Evolutionary conservation across 2,888 invertebrate genomes (phyloP).

Genomic region (Pandemis heparana): DNA sequence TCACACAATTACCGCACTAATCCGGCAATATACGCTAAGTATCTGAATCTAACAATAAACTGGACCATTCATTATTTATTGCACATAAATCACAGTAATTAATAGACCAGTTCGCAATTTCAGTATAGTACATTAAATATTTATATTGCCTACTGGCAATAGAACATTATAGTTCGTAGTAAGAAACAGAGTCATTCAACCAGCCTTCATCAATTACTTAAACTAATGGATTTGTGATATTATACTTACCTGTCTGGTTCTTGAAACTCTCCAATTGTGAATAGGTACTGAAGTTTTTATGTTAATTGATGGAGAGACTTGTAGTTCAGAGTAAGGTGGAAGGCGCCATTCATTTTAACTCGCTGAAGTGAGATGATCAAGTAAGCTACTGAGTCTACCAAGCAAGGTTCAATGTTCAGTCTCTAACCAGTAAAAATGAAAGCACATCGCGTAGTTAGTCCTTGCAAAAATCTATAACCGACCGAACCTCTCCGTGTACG

Average conservation of each 20-base stretch:
- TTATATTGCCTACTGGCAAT: neutral
- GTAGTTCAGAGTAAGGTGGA: neutral
- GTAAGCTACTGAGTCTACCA: too few species aligned
- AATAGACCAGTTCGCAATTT: constrained; percentile 2
- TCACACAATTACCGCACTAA: constrained; percentile 5
- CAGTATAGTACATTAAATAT: neutral
- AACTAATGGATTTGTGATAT: neutral
- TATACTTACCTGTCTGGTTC: neutral
- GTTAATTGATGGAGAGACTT: too few species aligned
- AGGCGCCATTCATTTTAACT: too few species aligned
- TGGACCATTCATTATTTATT: constrained; percentile 3
- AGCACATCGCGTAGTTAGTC: too few species aligned
- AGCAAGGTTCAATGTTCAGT: too few species aligned
- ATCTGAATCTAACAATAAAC: constrained; percentile 13
- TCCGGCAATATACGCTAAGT: constrained; percentile 14
- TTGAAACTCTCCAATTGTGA: too few species aligned
- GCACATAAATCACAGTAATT: constrained; percentile 14
- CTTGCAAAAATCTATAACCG: too few species aligned
- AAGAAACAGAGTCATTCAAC: neutral
- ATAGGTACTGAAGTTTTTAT: too few species aligned
- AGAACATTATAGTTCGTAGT: neutral
- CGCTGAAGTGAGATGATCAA: too few species aligned
- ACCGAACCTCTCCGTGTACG: too few species aligned
- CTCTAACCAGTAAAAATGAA: too few species aligned
- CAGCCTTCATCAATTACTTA: neutral